Base-by-base conservation (phyloP, 1,140 invertebrate species). In the Matsumurasca onukii region DNA sequence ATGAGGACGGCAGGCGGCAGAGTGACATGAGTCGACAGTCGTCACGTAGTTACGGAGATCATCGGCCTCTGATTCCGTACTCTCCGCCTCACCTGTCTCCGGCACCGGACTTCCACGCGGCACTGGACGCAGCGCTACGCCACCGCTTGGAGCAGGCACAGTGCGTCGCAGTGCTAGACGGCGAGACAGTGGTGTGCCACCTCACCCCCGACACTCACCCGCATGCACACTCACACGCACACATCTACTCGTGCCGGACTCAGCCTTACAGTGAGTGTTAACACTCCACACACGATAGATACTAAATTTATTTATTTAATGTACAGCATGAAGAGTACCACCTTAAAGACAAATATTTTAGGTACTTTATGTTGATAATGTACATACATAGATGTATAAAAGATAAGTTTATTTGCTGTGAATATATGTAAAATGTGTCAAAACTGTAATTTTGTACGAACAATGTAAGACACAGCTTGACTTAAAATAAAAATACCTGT, bases 171-270 rank as follows among this genome's bases (percentile, higher is more conserved):
- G 90, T 93, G 0, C 80, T 93, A 13, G 90, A 92, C 76, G 90
- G 91, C 1, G 89, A 92, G 73, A 92, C 90, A 69, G 91, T 93
- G 31, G 89, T 92, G 13, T 91, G 91, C 76, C 89, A 92, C 74
- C 79, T 93, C 52, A 89, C 91, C 77, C 89, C 87, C 79, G 78
- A 83, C 75, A 75, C 84, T 82, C 74, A 83, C 84, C 69, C 85
- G 83, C 74, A 83, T 83, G 75, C 84, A 82, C 74, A 83, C 84
- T 69, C 85, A 83, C 74, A 83, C 84, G 68, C 85, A 83, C 74
- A 80, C 82, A 49, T 82, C 81, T 73, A 73, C 34, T 63, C 69
- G 31, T 69, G 68, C 31, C 52, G 70, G 57, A 67, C 70, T 62
- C 85, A 86, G 49, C 86, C 86, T 31, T 85, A 84, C 75, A 85